Base-by-base conservation (phyloP, 2,888 invertebrate genomes). In the Polyommatus icarus region DNA sequence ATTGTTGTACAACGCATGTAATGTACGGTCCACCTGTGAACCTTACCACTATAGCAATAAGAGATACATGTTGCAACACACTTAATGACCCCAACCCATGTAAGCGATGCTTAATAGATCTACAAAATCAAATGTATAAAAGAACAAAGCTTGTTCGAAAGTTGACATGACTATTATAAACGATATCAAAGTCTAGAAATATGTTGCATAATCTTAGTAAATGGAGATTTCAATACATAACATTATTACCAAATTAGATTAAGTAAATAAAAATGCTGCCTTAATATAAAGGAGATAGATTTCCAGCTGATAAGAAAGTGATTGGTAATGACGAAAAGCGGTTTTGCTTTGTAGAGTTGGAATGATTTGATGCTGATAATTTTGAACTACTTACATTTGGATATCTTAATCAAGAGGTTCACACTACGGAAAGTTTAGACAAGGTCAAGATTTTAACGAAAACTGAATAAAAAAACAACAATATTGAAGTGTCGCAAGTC, bases 1-100 rank as follows among this genome's bases (percentile, higher is more conserved):
- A 75, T 20, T 50, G 54, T 29, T 75, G 75, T 75, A 50, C 24
- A 24, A 54, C 50, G 75, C 54, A 29, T 75, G 75, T 75, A 75
- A 54, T 5, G 54, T 54, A 54, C 18, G 18, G 36, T 54, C 15
- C 18, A 54, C 54, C 54, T 54, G 54, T 54, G 54, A 54, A 54
- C 54, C 54, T 54, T 54, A 54, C 18, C 54, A 54, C 54, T 54
- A 54, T 54, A 54, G 54, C 54, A 54, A 54, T 54, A 54, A 54
- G 54, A 54, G 15, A 54, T 54, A 54, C 18, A 72, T 40, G 20
- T 72, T 24, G 54, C 50, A 54, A 20, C 24, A 67, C 24, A 8
- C 54, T 75, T 54, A 75, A 75, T 75, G 75, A 54, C 54, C 40
- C 15, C 1, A 24, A 46, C 46, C 15, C 50, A 75, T 18, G 75